Percentiles rank a stretch among this genome's conserved stretches.
Conservation (phyloP, 2,113 vertebrate genomes). For the Thinocorus orbignyianus region DNA sequence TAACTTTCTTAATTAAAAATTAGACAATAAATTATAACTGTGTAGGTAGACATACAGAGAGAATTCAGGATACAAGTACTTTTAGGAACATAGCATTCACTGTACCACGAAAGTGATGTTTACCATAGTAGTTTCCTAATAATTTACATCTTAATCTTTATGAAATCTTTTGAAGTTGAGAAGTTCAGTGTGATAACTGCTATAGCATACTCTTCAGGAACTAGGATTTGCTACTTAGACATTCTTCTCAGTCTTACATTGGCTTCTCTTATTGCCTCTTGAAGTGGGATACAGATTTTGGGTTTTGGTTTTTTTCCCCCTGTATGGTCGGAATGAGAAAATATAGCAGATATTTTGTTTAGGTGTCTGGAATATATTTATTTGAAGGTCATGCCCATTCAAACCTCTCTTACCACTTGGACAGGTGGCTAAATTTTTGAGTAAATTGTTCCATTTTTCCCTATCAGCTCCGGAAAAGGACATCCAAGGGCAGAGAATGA, state of each 20-base stretch:
- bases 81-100: neutral
- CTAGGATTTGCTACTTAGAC: neutral
- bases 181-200: neutral
- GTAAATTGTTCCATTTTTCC: neutral
- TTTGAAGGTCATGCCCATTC: neutral
- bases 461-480: neutral
- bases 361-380: neutral
- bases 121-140: neutral
- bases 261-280: neutral
- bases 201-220: neutral
- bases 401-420: neutral
- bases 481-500: neutral
- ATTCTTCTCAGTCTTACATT: neutral
- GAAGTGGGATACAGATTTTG: neutral
- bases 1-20: neutral
- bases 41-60: neutral
- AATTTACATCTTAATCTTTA: neutral
- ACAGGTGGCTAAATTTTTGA: neutral
- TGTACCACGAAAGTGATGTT: neutral
- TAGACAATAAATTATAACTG: neutral
- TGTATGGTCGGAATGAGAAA: neutral
- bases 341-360: neutral
- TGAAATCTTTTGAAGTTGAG: neutral
- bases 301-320: neutral
- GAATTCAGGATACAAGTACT: neutral